Evolutionary conservation across 2,888 invertebrate genomes (phyloP), one percentile per base, ranked within the genome.

Genomic region (Sesamia inferens): DNA sequence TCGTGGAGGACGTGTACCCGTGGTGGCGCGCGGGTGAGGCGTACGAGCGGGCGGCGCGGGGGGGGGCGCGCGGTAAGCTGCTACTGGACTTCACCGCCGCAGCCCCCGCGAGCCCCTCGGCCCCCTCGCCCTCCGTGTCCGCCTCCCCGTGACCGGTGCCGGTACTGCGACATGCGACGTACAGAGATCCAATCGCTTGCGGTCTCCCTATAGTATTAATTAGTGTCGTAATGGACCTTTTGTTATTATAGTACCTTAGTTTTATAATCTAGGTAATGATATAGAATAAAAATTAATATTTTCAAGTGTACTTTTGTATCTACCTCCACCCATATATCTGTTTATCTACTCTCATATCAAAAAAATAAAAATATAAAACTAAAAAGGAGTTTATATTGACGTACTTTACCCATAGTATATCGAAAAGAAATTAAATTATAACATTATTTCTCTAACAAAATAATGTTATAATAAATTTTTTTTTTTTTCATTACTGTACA

Each of bases 21-120:
- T 85, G 81, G 81, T 69, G 78, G 76, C 47, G 61, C 47, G 85
- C 65, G 42, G 14, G 7, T 8, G 71, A 74, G 80, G 99, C 99
- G 6, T 98, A 97, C 90, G 94, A 96, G 88, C 96, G 96, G 82
- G 94, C 98, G 62, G 93, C 94, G 68, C 90, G 92, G 51, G 98
- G 98, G 2, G 97, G 98, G 91, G 96, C 98, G 86, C 96, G 98
- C 88, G 99, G 99, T 81, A 99, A 99, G 97, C 95, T 98, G 84
- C 97, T 98, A 85, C 88, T 96, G 22, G 94, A 95, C 91, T 92
- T 94, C 88, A 77, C 84, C 39, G 71, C 80, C 80, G 68, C 69
- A 66, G 59, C 78, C 11, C 71, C 75, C 0, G 47, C 22, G 3
- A 1, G 19, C 11, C 2, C 24, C 0, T n/a, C 42, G 2, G n/a